phyloP scores from a whole-genome alignment of 2,888 invertebrate genomes.

The Melinopterus prodromus region DNA sequence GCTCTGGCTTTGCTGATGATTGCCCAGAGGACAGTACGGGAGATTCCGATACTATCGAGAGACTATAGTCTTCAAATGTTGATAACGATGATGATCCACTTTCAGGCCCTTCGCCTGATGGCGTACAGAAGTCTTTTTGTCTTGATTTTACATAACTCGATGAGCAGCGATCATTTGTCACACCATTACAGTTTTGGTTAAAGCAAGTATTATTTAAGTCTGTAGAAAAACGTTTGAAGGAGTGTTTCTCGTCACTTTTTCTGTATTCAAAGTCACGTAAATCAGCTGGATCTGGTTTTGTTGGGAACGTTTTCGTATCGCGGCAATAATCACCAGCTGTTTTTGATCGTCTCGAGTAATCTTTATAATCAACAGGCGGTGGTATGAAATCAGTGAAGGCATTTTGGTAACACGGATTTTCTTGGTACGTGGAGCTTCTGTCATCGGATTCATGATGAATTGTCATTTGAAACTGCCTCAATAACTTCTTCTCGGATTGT shows the following conservation, averaged over 20 bases:
- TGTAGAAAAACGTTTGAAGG: background rate
- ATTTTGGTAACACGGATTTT: background rate
- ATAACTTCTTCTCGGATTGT: conserved; percentile 47
- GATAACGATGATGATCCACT: background rate
- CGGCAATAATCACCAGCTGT: background rate
- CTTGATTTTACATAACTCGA: background rate
- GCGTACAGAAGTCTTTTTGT: background rate
- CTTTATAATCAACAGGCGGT: background rate
- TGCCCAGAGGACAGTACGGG: background rate
- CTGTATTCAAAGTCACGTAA: background rate
- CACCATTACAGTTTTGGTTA: background rate
- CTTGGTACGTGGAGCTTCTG: background rate
- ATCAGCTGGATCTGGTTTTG: background rate
- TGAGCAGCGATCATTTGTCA: background rate
- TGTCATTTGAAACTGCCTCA: conserved; percentile 40
- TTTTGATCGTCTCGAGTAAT: background rate
- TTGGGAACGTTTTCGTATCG: background rate
- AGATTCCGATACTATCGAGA: background rate
- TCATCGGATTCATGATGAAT: background rate
- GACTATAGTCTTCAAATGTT: background rate
- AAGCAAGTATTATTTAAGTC: background rate
- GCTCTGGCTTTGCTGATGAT: background rate
- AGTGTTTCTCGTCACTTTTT: background rate
- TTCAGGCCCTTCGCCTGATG: background rate
- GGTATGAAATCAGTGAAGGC: background rate